These are phyloP conservation scores for Melozone crissalis DNA, from an alignment of 2,113 vertebrate genomes.

Conservation along the genomic window DNA sequence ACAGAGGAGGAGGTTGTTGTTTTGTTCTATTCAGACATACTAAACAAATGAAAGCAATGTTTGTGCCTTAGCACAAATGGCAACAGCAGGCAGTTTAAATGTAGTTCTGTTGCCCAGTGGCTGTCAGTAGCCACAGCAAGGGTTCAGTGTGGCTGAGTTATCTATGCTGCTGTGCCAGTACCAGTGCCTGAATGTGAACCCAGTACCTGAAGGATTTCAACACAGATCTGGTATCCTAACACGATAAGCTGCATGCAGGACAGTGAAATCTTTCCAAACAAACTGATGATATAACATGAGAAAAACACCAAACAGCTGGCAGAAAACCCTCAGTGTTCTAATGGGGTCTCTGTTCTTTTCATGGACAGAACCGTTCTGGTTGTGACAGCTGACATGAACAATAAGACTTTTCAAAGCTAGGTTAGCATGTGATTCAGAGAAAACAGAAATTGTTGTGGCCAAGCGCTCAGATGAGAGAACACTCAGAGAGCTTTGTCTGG, in stretches of 20 bases:
- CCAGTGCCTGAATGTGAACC: neutral
- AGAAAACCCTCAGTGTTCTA: neutral
- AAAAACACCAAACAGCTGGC: neutral
- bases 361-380: neutral
- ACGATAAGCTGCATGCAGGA: neutral
- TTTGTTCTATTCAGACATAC: neutral
- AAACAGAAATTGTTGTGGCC: neutral
- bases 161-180: neutral
- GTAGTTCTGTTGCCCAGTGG: fast-evolving
- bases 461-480: neutral
- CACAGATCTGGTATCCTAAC: neutral
- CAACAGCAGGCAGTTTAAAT: neutral
- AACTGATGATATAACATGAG: neutral
- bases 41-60: neutral
- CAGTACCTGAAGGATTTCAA: neutral
- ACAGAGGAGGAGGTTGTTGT: neutral
- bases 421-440: neutral
- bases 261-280: neutral
- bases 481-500: neutral
- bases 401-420: neutral
- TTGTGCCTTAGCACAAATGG: neutral
- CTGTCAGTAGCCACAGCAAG: neutral
- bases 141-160: neutral
- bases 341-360: neutral
- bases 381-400: neutral